Base-by-base conservation (phyloP, 2,888 invertebrate species). In the Meliscaeva auricollis region DNA sequence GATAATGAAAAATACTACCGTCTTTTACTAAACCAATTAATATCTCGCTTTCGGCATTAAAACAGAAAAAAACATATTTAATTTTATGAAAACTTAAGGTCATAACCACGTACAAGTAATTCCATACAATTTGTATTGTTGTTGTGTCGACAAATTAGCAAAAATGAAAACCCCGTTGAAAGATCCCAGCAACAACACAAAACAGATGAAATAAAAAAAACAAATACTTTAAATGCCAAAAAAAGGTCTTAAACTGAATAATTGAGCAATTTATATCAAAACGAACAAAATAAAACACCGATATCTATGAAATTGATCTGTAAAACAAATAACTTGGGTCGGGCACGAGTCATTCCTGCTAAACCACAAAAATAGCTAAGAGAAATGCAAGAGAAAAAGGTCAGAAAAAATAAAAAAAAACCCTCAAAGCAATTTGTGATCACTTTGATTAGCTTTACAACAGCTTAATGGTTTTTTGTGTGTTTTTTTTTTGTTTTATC, bases 301-400 rank as follows among this genome's bases (percentile, higher is more conserved):
- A 44, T 38, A 66, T 81, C 64, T 30, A 60, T 41, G 64, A 41
- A 60, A 74, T 52, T 50, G 54, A 74, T 80, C 80, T 74, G 50
- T 17, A 38, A 66, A 50, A n/a, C n/a, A n/a, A n/a, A n/a, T n/a
- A n/a, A 15, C 8, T 35, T 48, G 41, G 22, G 66, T 50, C 35
- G 22, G 73, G 82, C 77, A 83, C 82, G 78, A 83, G 78, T 69
- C 82, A 62, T 60, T 78, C 54, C 73, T 17, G 35, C 35, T 30
- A 20, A 72, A 41, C 38, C 54, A n/a, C 64, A 38, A 7, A 56
- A 62, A 72, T 11, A 13, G 20, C 11, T 13, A 54, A n/a, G 17
- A 32, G 56, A 48, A 35, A 60, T 22, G 26, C 38, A 30, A 52
- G 20, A 44, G 38, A 38, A 54, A 81, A 76, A 58, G 75, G 69